A percentile compares a stretch with the other conserved stretches of the same genome.
phyloP scores from a whole-genome alignment of 2,888 invertebrate species.

The Caenorhabditis sp. region DNA sequence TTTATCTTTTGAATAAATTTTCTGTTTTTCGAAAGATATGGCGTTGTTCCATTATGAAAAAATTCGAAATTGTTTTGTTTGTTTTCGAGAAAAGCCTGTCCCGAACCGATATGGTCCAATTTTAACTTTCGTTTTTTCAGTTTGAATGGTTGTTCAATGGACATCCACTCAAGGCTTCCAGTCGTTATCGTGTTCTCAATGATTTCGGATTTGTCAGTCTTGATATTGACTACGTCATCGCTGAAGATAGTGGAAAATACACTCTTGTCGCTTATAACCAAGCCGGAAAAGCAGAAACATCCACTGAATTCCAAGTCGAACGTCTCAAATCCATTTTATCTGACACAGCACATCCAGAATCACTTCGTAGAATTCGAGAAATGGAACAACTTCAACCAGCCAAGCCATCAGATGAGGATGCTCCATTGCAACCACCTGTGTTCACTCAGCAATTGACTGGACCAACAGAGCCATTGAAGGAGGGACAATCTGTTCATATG shows the following conservation, averaged over 20 bases:
- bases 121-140: constrained; percentile 69
- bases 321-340: constrained; percentile 74
- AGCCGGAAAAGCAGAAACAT: constrained; percentile 85
- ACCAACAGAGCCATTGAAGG: constrained; percentile 80
- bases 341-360: constrained; percentile 91
- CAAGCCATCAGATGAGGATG: constrained; percentile 57
- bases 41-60: too few species aligned
- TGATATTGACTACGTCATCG: constrained; percentile 93
- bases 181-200: constrained; percentile 92
- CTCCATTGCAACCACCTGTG: constrained; percentile 75
- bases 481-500: constrained; percentile 69
- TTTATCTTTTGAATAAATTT: too few species aligned
- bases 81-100: too few species aligned
- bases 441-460: constrained; percentile 90
- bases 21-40: too few species aligned
- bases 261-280: constrained; percentile 63
- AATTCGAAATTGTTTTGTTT: too few species aligned
- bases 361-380: constrained; percentile 81
- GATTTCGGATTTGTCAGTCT: constrained; percentile 97
- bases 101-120: too few species aligned
- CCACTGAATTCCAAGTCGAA: constrained; percentile 80
- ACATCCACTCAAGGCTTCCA: constrained; percentile 79
- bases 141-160: constrained; percentile 98
- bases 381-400: constrained; percentile 68
- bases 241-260: constrained; percentile 87